A percentile compares a stretch with the other conserved stretches of the same genome.
phyloP scores from a whole-genome alignment of 1,140 invertebrate species.

The Drosophila cardini region DNA sequence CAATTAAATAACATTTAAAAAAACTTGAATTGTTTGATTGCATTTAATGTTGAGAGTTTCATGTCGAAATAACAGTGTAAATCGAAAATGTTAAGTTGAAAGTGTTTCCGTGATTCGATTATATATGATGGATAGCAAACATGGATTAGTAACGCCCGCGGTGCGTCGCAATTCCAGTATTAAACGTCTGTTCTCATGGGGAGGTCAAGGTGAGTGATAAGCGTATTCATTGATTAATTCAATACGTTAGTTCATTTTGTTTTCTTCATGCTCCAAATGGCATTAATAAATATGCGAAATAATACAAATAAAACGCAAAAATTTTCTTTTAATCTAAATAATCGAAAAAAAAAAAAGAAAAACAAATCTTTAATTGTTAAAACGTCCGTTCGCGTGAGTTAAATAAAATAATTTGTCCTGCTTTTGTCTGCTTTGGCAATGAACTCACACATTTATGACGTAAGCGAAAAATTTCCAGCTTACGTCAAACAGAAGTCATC shows the following conservation, averaged over 20 bases:
- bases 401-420: slow-evolving; percentile 12
- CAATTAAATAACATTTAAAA: neutral
- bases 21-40: neutral
- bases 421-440: neutral
- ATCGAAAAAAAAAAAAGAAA: too few relatives aligned
- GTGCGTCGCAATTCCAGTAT: slow-evolving; percentile 87
- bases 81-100: slow-evolving; percentile 12
- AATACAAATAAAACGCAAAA: neutral
- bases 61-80: neutral
- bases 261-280: neutral
- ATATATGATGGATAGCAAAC: slow-evolving; percentile 60
- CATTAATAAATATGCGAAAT: neutral
- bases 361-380: neutral
- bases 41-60: neutral
- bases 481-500: too few relatives aligned
- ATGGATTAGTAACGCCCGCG: slow-evolving; percentile 73
- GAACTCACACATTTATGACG: slow-evolving; percentile 10
- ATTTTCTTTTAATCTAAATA: neutral
- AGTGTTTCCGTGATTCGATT: slow-evolving; percentile 7
- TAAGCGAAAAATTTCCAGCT: slow-evolving; percentile 10
- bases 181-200: slow-evolving; percentile 87
- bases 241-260: slow-evolving; percentile 1
- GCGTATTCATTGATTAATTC: slow-evolving; percentile 27
- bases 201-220: slow-evolving; percentile 85
- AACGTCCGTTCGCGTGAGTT: neutral